Base-by-base conservation (phyloP, 2,888 invertebrate genomes). In the Cyclophora albipunctata region DNA sequence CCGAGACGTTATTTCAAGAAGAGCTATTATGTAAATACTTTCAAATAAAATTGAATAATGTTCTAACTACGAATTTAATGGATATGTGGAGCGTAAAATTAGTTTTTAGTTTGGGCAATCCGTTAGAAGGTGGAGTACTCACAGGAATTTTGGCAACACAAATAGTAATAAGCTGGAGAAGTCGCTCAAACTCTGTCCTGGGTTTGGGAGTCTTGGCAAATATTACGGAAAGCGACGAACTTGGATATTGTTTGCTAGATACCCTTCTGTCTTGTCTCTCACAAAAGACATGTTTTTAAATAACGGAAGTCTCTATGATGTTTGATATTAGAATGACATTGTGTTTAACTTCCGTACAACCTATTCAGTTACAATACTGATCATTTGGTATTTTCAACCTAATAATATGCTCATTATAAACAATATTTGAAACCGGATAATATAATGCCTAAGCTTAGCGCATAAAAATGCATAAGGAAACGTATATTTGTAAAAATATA, bases 111-210 rank as follows among this genome's bases (percentile, higher is more conserved):
- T 56, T 49, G 51, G 50, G 50, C 56, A 52, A 64, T 71, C 66
- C 62, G 65, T 69, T 66, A 65, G 58, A 56, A 66, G 67, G 67
- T 64, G 62, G 66, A 64, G 62, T 59, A 70, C 65, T 20, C 20
- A 63, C 63, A 66, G 59, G 69, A 62, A 66, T 75, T 69, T 78
- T 76, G 70, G 73, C 72, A 79, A 81, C 78, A 78, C 81, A 83
- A 83, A 84, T 79, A 84, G 81, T 82, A 84, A 84, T 84, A 82
- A 84, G 81, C 78, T 73, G 58, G 72, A 67, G 75, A 78, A 80
- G 77, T 75, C 74, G 67, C 73, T 71, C 67, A 73, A 81, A 81
- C 75, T 82, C 71, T 62, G 63, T 52, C 63, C 64, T 66, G 60
- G 73, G 71, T 75, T 76, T 75, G 67, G 68, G 73, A 75, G 71